Base-by-base conservation (phyloP, 2,113 vertebrate genomes). In the Neolamprologus sp. region DNA sequence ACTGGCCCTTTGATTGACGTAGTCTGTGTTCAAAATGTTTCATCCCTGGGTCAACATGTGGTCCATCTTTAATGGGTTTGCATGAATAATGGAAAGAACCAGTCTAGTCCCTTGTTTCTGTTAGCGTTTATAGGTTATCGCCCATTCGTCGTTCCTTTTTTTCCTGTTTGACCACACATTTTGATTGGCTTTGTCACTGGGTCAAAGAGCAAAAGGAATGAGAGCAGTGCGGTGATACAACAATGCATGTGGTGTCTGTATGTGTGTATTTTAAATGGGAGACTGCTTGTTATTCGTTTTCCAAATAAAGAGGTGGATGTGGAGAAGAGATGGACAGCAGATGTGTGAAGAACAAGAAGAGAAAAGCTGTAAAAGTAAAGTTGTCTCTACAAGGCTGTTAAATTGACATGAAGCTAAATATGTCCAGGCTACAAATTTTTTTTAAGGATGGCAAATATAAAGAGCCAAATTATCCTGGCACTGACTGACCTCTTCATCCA, bases 51-150 rank as follows among this genome's bases (percentile, higher is more conserved):
- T 91, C 92, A 87, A 87, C 92, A 94, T 93, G 93, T 96, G 91
- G 94, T 78, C 73, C 45, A 78, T 57, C 80, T 91, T 94, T 94
- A 93, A 92, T 90, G 68, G 83, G 73, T 91, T 92, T 88, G 85
- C 82, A 90, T 83, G 88, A 42, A 92, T 92, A 93, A 93, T 95
- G 94, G 92, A 95, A 95, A 90, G 88, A 93, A 80, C 54, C 80
- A 80, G 81, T 92, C 84, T 85, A 5, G 53, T 87, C 79, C 40
- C 40, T 81, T 80, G 82, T 94, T 90, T 91, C 81, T 91, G 79
- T 91, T 92, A 83, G 84, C 80, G 88, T 92, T 92, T 91, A 87
- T 28, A 71, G 85, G 40, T 71, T 68, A 45, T 88, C n/a, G 14
- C 55, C 86, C 35, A 10, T 45, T 53, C 37, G 16, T 81, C 16